Conservation (phyloP, 2,888 invertebrate genomes). For the Bibio marci region DNA sequence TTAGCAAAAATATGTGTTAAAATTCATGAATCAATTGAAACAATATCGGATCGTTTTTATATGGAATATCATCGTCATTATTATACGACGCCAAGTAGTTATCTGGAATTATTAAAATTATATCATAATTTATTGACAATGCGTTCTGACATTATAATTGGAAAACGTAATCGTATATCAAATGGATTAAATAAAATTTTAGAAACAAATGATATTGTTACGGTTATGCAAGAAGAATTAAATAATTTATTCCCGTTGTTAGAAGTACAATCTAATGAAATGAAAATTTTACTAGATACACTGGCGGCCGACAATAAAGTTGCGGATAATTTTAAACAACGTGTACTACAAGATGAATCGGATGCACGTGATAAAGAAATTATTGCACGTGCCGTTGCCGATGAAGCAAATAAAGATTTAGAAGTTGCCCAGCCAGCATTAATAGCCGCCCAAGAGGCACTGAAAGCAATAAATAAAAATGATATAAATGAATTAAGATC, state of each 20-base stretch:
- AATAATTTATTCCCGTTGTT: constrained; percentile 66
- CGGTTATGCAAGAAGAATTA: constrained; percentile 70
- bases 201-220: constrained; percentile 36
- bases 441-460: constrained; percentile 65
- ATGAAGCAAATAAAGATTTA: constrained; percentile 68
- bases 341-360: constrained; percentile 70
- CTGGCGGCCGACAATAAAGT: constrained; percentile 64
- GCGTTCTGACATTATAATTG: constrained; percentile 47
- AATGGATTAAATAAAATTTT: constrained; percentile 45
- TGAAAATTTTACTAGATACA: constrained; percentile 53
- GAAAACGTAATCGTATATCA: constrained; percentile 46
- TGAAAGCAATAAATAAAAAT: constrained; percentile 71
- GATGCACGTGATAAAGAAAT: constrained; percentile 75
- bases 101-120: constrained; percentile 67
- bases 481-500: constrained; percentile 83
- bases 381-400: constrained; percentile 66
- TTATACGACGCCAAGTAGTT: constrained; percentile 85
- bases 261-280: constrained; percentile 57
- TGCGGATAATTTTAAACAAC: constrained; percentile 62
- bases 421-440: constrained; percentile 76
- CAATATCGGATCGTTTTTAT: constrained; percentile 58
- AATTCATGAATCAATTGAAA: constrained; percentile 66
- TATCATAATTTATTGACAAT: constrained; percentile 55
- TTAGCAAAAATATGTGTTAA: constrained; percentile 50
- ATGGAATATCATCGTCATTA: constrained; percentile 70